Conservation (phyloP, 2,888 invertebrate genomes). For the Caenorhabditis doughertyi region DNA sequence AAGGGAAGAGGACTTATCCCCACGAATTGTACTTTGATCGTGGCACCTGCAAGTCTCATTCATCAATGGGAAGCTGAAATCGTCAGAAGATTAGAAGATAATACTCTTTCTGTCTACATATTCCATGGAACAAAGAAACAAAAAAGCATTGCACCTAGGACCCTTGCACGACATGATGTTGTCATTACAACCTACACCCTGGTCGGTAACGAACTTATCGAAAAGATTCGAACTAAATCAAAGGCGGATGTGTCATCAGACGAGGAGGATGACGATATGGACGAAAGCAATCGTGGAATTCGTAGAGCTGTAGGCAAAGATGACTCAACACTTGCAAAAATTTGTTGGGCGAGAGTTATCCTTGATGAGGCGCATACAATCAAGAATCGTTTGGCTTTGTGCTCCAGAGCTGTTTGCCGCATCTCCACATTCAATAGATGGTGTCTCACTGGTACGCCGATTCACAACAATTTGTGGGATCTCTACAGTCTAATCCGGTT, state of each 20-base stretch:
- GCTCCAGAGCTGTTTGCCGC: conserved; percentile 86
- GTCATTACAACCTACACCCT: conserved; percentile 94
- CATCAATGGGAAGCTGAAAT: conserved; percentile 91
- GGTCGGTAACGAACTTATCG: conserved; percentile 84
- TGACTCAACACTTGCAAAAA: conserved; percentile 84
- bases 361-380: conserved; percentile 96
- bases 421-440: conserved; percentile 88
- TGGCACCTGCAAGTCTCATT: conserved; percentile 93
- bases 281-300: conserved; percentile 32
- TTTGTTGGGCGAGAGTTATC: conserved; percentile 91
- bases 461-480: conserved; percentile 93
- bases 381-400: conserved; percentile 87
- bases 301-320: conserved; percentile 55
- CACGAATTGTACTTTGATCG: conserved; percentile 86
- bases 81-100: conserved; percentile 85
- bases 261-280: conserved; percentile 38
- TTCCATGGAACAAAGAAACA: conserved; percentile 89
- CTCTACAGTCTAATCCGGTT: conserved; percentile 87
- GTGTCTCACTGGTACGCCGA: conserved; percentile 93
- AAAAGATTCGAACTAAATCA: conserved; percentile 64
- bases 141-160: conserved; percentile 72
- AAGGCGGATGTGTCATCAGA: conserved; percentile 35
- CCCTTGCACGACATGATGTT: conserved; percentile 86
- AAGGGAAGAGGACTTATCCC: conserved; percentile 73
- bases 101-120: conserved; percentile 87